Evolutionary conservation across 2,113 vertebrate genomes (phyloP).

Genomic region (Zosterops borbonicus): DNA sequence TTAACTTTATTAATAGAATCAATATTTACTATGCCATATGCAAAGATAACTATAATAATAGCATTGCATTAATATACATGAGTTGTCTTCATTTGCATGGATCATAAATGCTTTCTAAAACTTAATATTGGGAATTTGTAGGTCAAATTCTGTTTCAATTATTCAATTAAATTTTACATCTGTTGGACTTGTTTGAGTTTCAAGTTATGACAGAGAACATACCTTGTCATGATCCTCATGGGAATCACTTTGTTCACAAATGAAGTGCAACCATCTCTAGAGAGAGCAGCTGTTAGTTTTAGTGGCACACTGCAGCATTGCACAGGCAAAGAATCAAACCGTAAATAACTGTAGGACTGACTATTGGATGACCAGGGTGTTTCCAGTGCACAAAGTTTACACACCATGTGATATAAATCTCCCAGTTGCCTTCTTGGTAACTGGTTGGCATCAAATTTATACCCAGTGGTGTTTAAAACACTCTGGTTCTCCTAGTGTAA

Average conservation of each 20-base stretch:
- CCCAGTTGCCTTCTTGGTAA: neutral
- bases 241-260: neutral
- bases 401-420: rapidly evolving
- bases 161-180: neutral
- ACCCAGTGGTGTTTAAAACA: neutral
- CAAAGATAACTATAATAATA: slow-evolving; percentile 24
- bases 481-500: neutral
- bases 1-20: slow-evolving; percentile 6
- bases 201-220: neutral
- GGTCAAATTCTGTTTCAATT: neutral
- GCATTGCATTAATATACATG: neutral
- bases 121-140: neutral
- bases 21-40: slow-evolving; percentile 37
- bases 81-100: neutral
- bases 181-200: neutral
- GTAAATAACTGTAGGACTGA: neutral
- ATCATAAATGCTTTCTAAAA: neutral
- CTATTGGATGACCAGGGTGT: neutral
- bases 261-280: neutral
- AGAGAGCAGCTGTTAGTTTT: neutral
- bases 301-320: neutral
- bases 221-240: neutral
- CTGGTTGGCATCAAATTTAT: neutral
- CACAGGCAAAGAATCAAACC: neutral
- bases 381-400: neutral